Percentiles rank a stretch among this genome's conserved stretches.
phyloP scores from a whole-genome alignment of 2,888 invertebrate genomes.

The Ophonus ardosiacus region DNA sequence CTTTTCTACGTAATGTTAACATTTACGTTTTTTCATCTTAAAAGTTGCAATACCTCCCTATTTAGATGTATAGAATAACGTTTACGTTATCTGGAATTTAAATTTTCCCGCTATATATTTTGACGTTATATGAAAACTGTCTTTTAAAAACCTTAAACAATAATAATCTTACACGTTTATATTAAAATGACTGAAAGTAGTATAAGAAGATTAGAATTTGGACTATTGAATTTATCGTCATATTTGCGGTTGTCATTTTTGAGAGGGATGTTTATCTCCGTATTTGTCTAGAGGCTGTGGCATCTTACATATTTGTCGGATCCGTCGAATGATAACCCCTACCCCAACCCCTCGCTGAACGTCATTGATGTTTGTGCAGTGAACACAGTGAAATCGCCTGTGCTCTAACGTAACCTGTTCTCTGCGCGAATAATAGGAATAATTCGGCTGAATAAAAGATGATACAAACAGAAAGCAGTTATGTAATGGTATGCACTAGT shows the following conservation, averaged over 20 bases:
- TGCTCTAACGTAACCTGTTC: not conserved
- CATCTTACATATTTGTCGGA: not conserved
- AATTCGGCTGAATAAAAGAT: conserved; percentile 40
- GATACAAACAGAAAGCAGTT: conserved; percentile 39
- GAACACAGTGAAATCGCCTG: not conserved
- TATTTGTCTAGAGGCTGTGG: not conserved
- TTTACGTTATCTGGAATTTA: too few relatives aligned
- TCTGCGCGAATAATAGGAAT: conserved; percentile 13
- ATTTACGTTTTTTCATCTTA: too few relatives aligned
- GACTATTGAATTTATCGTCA: too few relatives aligned
- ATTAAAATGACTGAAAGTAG: too few relatives aligned
- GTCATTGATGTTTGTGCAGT: conserved; percentile 8
- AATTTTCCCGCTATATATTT: too few relatives aligned
- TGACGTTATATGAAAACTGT: too few relatives aligned
- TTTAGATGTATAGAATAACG: too few relatives aligned
- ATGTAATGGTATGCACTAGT: conserved; percentile 46
- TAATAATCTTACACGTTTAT: too few relatives aligned
- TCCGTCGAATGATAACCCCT: not conserved
- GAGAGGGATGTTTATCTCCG: not conserved
- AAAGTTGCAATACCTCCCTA: too few relatives aligned
- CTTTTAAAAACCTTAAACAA: too few relatives aligned
- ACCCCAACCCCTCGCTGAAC: not conserved
- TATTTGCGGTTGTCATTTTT: not conserved
- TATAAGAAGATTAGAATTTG: too few relatives aligned
- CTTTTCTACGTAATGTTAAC: too few relatives aligned